Base-by-base conservation (phyloP, 2,113 vertebrate genomes). In the Calidris pugnax region DNA sequence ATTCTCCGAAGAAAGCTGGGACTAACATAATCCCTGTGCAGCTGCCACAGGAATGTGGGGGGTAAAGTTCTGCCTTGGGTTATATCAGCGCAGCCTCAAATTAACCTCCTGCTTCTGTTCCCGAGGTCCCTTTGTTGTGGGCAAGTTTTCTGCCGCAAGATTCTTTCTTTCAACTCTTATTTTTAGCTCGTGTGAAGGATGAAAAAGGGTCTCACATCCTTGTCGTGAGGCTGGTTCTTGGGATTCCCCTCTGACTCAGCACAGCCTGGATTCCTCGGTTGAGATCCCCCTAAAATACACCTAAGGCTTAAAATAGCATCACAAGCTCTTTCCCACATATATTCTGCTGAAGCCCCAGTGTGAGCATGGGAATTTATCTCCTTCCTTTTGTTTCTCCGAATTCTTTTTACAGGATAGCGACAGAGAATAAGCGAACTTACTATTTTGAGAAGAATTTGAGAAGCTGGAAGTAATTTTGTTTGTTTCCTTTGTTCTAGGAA, bases 401-500 rank as follows among this genome's bases (percentile, higher is more conserved):
- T 45, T 33, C 43, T 64, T 45, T 35, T 19, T 22, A 4, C 51
- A 37, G 91, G 47, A 23, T 7, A 72, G 51, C 63, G 50, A 53
- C 12, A 12, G 56, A 23, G 57, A 10, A 30, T 3, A 14, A 57
- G 53, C 74, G 23, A 43, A 57, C 18, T 15, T 35, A 5, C 28
- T 85, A 53, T 57, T 80, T 30, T 47, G 69, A 85, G 88, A 84
- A 85, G 91, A 76, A 76, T 39, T 66, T 39, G 90, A 71, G 68
- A 50, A 85, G 87, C 84, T 95, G 88, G 84, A 93, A 82, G n/a
- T 67, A 28, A 68, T 72, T 81, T 71, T 85, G 39, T 71, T 80
- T 71, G 47, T 77, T 89, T 68, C 75, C 84, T 88, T 85, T 77
- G 84, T 67, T 76, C 74, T 72, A 56, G 84, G 74, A 88, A 77